Evolutionary conservation across 1,140 invertebrate genomes (phyloP).

Genomic region (Condylostylus longicornis): DNA sequence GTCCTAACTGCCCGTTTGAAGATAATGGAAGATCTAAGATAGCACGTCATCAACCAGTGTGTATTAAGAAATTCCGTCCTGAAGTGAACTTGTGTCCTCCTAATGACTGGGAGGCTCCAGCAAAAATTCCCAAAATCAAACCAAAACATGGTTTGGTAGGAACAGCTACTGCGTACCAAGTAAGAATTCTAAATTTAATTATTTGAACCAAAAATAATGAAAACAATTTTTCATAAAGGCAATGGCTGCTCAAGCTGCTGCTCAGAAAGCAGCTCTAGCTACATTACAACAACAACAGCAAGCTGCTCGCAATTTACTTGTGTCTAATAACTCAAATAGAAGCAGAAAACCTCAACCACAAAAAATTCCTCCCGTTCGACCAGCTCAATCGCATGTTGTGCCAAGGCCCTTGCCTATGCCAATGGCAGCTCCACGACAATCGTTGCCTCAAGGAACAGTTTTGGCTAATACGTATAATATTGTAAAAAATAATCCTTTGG

Average conservation of each 20-base stretch:
- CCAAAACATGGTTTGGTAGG: slow-evolving; percentile 28
- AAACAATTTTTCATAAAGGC: slow-evolving; percentile 12
- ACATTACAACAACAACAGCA: slow-evolving; percentile 28
- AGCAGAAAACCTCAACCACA: slow-evolving; percentile 16
- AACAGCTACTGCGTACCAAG: slow-evolving; percentile 31
- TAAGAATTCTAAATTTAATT: slow-evolving; percentile 9
- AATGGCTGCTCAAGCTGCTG: slow-evolving; percentile 30
- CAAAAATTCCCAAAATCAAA: slow-evolving; percentile 58
- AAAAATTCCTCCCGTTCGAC: slow-evolving; percentile 14
- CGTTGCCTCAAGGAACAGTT: too few relatives aligned
- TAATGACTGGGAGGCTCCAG: slow-evolving; percentile 79
- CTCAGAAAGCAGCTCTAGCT: slow-evolving; percentile 28
- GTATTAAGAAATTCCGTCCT: slow-evolving; percentile 78
- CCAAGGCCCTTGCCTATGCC: slow-evolving; percentile 11
- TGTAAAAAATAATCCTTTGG: too few relatives aligned
- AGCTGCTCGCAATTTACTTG: slow-evolving; percentile 27
- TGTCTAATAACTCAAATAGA: slow-evolving; percentile 19
- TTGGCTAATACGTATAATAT: too few relatives aligned
- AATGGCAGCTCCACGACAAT: too few relatives aligned
- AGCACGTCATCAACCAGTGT: slow-evolving; percentile 73
- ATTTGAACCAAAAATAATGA: not conserved
- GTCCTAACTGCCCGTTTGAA: slow-evolving; percentile 86
- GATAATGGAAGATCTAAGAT: slow-evolving; percentile 89
- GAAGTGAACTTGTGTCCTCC: slow-evolving; percentile 71
- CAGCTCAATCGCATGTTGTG: slow-evolving; percentile 8